Evolutionary conservation across 2,113 vertebrate genomes (phyloP).

Genomic region (Morone chrysops): DNA sequence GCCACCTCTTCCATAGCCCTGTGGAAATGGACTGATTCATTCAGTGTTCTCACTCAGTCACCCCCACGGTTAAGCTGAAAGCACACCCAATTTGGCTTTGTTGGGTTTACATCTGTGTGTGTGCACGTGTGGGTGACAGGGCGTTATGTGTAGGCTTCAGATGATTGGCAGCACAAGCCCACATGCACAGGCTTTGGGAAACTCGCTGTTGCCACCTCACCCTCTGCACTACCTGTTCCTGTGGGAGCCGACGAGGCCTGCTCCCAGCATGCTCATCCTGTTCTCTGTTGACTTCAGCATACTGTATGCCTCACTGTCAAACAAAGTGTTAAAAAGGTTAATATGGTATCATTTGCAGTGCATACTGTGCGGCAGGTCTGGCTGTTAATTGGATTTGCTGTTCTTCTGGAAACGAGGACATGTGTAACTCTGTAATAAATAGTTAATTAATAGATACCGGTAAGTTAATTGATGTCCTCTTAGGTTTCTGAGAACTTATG

Average conservation of each 20-base stretch:
- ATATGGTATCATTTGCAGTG: neutral
- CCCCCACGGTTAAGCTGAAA: neutral
- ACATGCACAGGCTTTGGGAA: neutral
- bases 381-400: neutral
- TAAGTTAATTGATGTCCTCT: neutral
- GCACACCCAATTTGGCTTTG: neutral
- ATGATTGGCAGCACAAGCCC: constrained; percentile 8
- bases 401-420: neutral
- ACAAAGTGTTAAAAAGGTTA: neutral
- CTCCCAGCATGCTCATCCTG: neutral
- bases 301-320: neutral
- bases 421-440: neutral
- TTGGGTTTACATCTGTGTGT: neutral
- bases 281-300: neutral
- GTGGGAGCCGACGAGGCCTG: neutral
- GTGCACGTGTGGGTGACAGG: neutral
- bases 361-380: neutral
- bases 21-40: neutral
- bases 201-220: neutral
- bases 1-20: neutral
- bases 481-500: neutral
- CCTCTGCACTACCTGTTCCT: neutral
- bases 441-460: neutral
- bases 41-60: constrained; percentile 12
- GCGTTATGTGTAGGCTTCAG: constrained; percentile 4